Evolutionary conservation across 1,140 invertebrate species (phyloP).

Genomic region (Pachypsylla venusta): DNA sequence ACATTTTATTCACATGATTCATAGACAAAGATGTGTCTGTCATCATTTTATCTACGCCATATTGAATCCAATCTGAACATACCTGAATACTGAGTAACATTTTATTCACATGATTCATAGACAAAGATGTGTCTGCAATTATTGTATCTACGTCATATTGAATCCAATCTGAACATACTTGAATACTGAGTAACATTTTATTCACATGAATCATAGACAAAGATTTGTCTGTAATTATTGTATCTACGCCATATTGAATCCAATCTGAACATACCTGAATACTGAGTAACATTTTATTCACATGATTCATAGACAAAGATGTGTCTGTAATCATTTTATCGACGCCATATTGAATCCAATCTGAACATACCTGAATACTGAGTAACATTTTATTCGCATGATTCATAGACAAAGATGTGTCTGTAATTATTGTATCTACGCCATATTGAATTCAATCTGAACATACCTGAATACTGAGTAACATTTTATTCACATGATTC

Average conservation of each 20-base stretch:
- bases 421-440: background rate
- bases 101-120: background rate
- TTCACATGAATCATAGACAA: background rate
- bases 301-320: no score
- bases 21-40: background rate
- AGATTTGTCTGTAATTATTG: no score
- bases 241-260: no score
- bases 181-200: background rate
- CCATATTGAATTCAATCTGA: background rate
- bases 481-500: background rate
- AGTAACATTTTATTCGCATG: background rate
- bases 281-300: no score
- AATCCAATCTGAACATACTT: background rate
- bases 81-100: background rate
- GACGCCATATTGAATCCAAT: no score
- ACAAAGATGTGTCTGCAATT: no score
- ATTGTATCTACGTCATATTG: background rate
- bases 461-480: background rate
- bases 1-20: background rate
- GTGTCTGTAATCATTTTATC: no score
- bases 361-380: background rate
- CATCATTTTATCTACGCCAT: background rate
- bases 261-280: no score
- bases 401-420: background rate
- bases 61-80: background rate